Conservation (phyloP, 1,140 invertebrate genomes). For the Pentalonia nigronervosa region DNA sequence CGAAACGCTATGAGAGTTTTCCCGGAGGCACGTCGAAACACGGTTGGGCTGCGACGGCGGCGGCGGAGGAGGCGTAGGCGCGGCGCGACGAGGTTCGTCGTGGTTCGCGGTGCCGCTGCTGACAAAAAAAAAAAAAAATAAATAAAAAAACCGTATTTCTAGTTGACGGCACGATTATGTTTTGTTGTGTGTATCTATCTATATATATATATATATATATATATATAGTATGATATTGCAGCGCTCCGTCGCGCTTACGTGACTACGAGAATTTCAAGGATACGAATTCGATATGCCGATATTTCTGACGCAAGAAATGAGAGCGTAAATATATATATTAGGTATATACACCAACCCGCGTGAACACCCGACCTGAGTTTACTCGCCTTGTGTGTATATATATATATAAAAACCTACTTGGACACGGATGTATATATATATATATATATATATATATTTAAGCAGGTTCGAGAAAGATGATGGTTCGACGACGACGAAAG, state of each 20-base stretch:
- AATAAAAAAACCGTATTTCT: background rate
- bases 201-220: no score
- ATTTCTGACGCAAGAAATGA: slow-evolving; percentile 38
- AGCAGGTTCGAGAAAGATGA: background rate
- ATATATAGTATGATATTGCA: background rate
- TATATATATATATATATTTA: background rate
- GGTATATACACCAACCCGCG: background rate
- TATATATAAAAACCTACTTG: background rate
- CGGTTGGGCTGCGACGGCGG: no score
- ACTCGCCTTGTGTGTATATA: background rate
- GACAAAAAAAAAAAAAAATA: slow-evolving; percentile 13
- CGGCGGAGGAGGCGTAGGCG: background rate
- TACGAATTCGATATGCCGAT: slow-evolving; percentile 49
- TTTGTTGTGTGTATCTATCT: background rate
- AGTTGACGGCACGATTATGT: slow-evolving; percentile 28
- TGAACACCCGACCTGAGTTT: background rate
- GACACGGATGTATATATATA: no score
- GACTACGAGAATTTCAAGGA: slow-evolving; percentile 48
- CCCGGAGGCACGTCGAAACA: background rate
- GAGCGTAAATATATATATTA: slow-evolving; percentile 20
- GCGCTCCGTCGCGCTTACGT: slow-evolving; percentile 33
- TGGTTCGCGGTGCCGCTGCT: background rate
- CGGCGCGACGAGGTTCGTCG: background rate
- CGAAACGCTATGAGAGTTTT: background rate
- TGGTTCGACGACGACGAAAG: background rate